phyloP scores from a whole-genome alignment of 2,888 invertebrate genomes.

The Xanthostigma xanthostigma region DNA sequence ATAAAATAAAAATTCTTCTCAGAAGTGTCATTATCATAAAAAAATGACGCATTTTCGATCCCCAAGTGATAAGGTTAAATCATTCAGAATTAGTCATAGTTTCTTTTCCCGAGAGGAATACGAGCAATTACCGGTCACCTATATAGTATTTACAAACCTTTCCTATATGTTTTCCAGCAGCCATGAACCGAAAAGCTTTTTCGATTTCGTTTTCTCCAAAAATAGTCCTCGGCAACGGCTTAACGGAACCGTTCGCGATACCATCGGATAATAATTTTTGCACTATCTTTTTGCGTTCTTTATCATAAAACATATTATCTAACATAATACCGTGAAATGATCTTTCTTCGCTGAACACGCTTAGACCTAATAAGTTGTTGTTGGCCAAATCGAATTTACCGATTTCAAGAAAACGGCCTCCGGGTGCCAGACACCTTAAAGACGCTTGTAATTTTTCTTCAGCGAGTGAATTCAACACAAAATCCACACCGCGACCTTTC shows the following conservation, averaged over 20 bases:
- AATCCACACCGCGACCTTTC: constrained; percentile 74
- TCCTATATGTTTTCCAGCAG: constrained; percentile 42
- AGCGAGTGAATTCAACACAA: constrained; percentile 80
- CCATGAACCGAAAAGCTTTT: constrained; percentile 26
- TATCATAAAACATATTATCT: constrained; percentile 30
- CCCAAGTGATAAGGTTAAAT: no score
- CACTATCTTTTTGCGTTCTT: constrained; percentile 24
- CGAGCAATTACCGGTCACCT: no score
- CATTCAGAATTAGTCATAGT: no score
- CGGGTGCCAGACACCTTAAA: constrained; percentile 22
- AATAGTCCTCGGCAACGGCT: constrained; percentile 32
- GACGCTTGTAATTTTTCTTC: constrained; percentile 46
- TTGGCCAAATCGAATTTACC: constrained; percentile 45
- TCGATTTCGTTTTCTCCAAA: constrained; percentile 33
- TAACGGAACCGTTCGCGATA: constrained; percentile 33
- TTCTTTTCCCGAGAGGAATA: no score
- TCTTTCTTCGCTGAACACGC: constrained; percentile 47
- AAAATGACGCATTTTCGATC: no score
- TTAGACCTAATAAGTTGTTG: constrained; percentile 35
- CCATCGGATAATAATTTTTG: constrained; percentile 29
- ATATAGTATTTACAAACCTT: constrained; percentile 24
- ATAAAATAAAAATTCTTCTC: no score
- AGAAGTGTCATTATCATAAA: no score
- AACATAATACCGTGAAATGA: constrained; percentile 66
- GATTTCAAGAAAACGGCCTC: constrained; percentile 45